Evolutionary conservation across 2,797 vertebrate species (phyloP), one percentile per base, ranked within the genome.

Genomic region (Pangasius larnaudii): DNA sequence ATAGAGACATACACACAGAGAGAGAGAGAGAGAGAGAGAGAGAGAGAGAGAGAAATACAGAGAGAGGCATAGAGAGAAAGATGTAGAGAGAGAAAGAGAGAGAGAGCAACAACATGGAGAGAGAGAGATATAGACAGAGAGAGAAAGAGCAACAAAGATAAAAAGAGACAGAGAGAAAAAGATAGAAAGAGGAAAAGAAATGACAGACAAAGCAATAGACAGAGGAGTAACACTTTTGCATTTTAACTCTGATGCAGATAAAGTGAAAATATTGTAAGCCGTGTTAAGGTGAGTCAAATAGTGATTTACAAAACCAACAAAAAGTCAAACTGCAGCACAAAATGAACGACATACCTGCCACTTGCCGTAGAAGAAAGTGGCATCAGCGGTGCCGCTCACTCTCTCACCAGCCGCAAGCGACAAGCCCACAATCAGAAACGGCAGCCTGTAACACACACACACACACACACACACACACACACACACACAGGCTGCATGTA

Each of bases 341-440:
- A 14, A 36, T 19, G 2, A 24, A 24, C 46, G 51, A 84, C 94
- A 82, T 92, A 99, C 98, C 97, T 99, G 98, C 80, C 96, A 92
- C 91, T 96, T 96, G 90, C 98, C 98, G 78, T 98, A 99, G 95
- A 98, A 98, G 95, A 99, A 99, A 74, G 98, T 97, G 0, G 98
- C 98, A 92, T 99, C 98, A 65, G 97, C 94, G 86, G 92, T 95
- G 24, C 96, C 91, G 74, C 89, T 94, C 67, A 79, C 92, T 91
- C 95, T 96, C 85, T 95, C 95, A 79, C 97, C 97, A 67, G 94
- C 91, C 72, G 98, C 94, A 59, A 99, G 93, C 75, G 99, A 96
- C 93, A 96, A 90, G 84, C 97, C 97, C 51, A 99, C 96, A 90
- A 97, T 94, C 83, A 98, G 85, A 78, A 97, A 96, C 78, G 98